Evolutionary conservation across 1,140 invertebrate species (phyloP), one percentile per base, ranked within the genome.

Genomic region (Ceratoteleas bidentatus): DNA sequence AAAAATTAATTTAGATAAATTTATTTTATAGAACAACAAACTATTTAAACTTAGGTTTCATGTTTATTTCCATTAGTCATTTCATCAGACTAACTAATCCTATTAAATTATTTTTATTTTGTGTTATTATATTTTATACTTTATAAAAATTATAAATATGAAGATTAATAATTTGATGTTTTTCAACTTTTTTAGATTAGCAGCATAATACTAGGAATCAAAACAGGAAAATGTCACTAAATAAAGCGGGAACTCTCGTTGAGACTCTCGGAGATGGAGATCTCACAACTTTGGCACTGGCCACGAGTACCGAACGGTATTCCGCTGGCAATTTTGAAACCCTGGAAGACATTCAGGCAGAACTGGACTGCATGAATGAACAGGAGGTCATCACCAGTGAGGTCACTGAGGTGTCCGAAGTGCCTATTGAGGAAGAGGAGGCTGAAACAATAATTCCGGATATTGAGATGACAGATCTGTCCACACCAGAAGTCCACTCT

Each of bases 311-410:
- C 2, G 90, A 90, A 52, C 86, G 88, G 43, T 92, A 90, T 68
- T 52, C 77, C 0, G 65, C 87, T 24, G 24, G 24, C 24, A 0
- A 92, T 15, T 90, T 92, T 82, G 91, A 92, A 65, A 86, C 88
- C 6, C 84, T 92, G 45, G 90, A 88, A 7, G 90, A 89, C 60
- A 91, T 92, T 69, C 88, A 92, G 84, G 88, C 89, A 0, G 91
- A 92, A 68, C 82, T 92, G 14, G 90, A 92, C 58, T 90, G 88
- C 9, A 91, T 92, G 85, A 89, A 90, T 65, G 85, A 90, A 10
- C 90, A 91, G 16, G 91, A 91, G 85, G 89, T 91, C 45, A 89
- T 90, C 60, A 86, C 88, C 15, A 89, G 86, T 24, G 24, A 24
- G 24, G 24, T 24, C 24, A 24, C 24, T 24, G 24, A 24, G 24